Conservation (phyloP, 2,113 vertebrate genomes). For the Rhabdomys dilectus region DNA sequence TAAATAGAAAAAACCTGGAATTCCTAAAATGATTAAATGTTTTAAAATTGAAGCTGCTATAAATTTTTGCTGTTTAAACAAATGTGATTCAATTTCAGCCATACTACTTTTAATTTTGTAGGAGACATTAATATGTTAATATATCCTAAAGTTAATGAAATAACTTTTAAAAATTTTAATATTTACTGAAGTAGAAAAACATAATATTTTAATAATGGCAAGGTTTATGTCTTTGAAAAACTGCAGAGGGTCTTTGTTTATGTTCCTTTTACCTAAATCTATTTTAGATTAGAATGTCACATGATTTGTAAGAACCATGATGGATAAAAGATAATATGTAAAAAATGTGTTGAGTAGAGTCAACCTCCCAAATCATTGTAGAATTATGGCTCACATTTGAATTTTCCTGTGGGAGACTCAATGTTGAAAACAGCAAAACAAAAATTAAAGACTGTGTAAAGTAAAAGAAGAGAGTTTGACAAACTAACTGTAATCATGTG, state of each 20-base stretch:
- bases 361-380: not conserved
- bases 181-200: conserved; percentile 58
- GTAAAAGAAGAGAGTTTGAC: not conserved
- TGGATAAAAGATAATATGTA: conserved; percentile 51
- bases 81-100: conserved; percentile 30
- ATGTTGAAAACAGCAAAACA: not conserved
- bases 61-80: conserved; percentile 14
- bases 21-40: not conserved
- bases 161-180: conserved; percentile 27
- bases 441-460: not conserved
- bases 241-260: conserved; percentile 10
- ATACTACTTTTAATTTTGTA: conserved; percentile 30
- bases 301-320: conserved; percentile 57
- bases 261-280: conserved; percentile 57
- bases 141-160: conserved; percentile 30
- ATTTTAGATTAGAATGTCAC: conserved; percentile 61
- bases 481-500: not conserved
- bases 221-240: conserved; percentile 12
- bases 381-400: not conserved
- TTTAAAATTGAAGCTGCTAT: conserved; percentile 35
- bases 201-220: conserved; percentile 15
- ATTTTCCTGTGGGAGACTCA: not conserved
- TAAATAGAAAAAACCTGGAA: not conserved
- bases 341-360: not conserved
- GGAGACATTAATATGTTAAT: conserved; percentile 42